Conservation (phyloP, 2,797 vertebrate species). For the Gila robusta region DNA sequence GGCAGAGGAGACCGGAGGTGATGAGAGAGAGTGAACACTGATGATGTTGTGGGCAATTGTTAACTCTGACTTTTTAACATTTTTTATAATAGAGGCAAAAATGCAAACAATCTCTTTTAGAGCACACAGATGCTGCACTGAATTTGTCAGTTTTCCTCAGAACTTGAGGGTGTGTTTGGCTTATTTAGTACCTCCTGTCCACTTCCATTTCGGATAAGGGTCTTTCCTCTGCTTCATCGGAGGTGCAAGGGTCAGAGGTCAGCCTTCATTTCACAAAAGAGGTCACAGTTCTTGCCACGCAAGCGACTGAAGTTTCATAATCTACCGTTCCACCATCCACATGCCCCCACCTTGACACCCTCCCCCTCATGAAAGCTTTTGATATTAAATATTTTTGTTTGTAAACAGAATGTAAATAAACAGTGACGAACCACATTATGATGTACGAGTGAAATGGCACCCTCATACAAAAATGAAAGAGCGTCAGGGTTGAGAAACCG, state of each 20-base stretch:
- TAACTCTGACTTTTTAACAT: neutral
- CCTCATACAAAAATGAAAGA: conserved; percentile 51
- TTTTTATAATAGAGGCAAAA: neutral
- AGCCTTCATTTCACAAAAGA: conserved; percentile 74
- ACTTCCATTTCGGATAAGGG: conserved; percentile 59
- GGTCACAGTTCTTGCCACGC: conserved; percentile 71
- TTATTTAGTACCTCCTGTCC: conserved; percentile 2
- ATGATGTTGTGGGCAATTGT: neutral
- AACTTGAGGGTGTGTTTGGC: conserved; percentile 29
- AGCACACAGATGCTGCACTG: neutral
- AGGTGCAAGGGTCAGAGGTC: conserved; percentile 75
- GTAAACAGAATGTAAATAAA: conserved; percentile 68
- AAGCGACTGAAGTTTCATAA: conserved; percentile 70
- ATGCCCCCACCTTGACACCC: conserved; percentile 34
- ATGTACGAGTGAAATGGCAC: conserved; percentile 49
- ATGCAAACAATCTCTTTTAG: neutral
- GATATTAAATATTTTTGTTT: conserved; percentile 51
- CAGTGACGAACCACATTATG: conserved; percentile 72
- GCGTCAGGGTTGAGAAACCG: neutral
- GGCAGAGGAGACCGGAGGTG: conserved; percentile 22
- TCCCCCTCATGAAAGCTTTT: neutral
- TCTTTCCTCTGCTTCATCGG: conserved; percentile 72
- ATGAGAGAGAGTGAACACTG: neutral
- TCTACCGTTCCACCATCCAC: conserved; percentile 64
- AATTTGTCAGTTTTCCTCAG: neutral